Evolutionary conservation across 2,888 invertebrate genomes (phyloP).

Genomic region (Drosophila pullipes): DNA sequence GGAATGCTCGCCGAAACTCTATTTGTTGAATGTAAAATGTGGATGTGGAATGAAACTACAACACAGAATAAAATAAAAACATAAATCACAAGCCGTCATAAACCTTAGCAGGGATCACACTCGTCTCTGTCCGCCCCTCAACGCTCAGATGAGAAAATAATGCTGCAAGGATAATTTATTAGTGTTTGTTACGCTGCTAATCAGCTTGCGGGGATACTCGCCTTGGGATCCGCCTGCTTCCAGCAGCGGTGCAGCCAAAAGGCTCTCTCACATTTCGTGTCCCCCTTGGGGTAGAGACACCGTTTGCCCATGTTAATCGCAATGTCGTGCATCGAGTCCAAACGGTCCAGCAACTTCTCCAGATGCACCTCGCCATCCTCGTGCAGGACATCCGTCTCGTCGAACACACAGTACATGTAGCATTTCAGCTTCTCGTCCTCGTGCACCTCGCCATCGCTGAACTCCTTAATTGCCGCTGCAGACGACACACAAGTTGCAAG

Average conservation of each 20-base stretch:
- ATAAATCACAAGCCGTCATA: conserved; percentile 44
- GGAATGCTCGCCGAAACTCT: conserved; percentile 37
- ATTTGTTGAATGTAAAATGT: conserved; percentile 27
- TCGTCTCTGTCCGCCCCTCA: conserved; percentile 22
- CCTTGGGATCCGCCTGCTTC: conserved; percentile 81
- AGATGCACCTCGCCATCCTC: conserved; percentile 84
- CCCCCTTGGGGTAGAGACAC: conserved; percentile 84
- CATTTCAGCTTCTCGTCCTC: conserved; percentile 85
- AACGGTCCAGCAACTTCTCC: conserved; percentile 79
- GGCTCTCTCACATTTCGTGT: conserved; percentile 81
- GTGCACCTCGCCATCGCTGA: conserved; percentile 85
- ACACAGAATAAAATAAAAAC: conserved; percentile 23
- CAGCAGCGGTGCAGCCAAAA: conserved; percentile 82
- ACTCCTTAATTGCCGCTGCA: conserved; percentile 85
- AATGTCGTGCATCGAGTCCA: conserved; percentile 79
- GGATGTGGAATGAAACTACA: conserved; percentile 7
- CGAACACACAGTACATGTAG: conserved; percentile 85
- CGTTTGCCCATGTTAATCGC: conserved; percentile 82
- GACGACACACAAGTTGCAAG: conserved; percentile 11
- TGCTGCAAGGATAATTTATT: conserved; percentile 52
- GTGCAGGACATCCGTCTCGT: conserved; percentile 83
- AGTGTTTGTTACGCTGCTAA: conserved; percentile 35
- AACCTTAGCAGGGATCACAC: conserved; percentile 1
- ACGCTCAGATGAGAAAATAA: conserved; percentile 58
- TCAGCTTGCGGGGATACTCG: conserved; percentile 44